These are phyloP conservation scores for Drosophila suzukii DNA, from an alignment of 1,140 invertebrate species.

Conservation along the genomic window DNA sequence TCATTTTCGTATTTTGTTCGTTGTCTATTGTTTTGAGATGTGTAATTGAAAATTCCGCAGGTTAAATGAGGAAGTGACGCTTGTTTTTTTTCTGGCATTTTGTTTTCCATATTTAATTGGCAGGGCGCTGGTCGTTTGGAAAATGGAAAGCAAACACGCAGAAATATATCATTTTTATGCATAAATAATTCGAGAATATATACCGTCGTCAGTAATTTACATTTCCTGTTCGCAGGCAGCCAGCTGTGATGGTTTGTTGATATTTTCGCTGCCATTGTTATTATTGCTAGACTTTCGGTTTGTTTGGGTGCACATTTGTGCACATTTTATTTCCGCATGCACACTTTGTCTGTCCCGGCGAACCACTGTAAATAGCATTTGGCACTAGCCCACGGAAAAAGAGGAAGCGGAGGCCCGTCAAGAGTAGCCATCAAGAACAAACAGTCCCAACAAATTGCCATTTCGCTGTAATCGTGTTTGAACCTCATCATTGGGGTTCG, in stretches of 20 bases:
- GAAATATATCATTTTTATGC: conserved; percentile 45
- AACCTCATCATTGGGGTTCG: conserved; percentile 30
- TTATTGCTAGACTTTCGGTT: conserved; percentile 26
- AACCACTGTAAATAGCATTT: conserved; percentile 69
- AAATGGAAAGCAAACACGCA: conserved; percentile 20
- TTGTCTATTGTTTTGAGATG: conserved; percentile 62
- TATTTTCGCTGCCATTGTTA: conserved; percentile 25
- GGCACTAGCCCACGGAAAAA: conserved; percentile 73
- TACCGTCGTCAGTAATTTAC: conserved; percentile 61
- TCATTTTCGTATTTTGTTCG: conserved; percentile 64
- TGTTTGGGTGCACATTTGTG: conserved; percentile 40
- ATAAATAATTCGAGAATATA: conserved; percentile 36
- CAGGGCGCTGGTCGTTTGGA: conserved; percentile 19
- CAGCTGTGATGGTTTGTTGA: conserved; percentile 59
- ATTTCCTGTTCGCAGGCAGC: conserved; percentile 52
- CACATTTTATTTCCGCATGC: conserved; percentile 73
- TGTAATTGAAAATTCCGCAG: conserved; percentile 81
- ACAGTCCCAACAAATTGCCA: conserved; percentile 28
- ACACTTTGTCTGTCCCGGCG: conserved; percentile 45
- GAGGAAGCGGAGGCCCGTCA: conserved; percentile 72
- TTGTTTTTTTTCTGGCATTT: conserved; percentile 45
- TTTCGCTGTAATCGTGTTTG: conserved; percentile 51
- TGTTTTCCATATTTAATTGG: conserved; percentile 78
- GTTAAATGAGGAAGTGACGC: conserved; percentile 82
- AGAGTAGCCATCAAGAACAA: conserved; percentile 62